These are phyloP conservation scores for Cyclargus thomasi DNA, from an alignment of 1,140 invertebrate genomes.

Conservation along the genomic window DNA sequence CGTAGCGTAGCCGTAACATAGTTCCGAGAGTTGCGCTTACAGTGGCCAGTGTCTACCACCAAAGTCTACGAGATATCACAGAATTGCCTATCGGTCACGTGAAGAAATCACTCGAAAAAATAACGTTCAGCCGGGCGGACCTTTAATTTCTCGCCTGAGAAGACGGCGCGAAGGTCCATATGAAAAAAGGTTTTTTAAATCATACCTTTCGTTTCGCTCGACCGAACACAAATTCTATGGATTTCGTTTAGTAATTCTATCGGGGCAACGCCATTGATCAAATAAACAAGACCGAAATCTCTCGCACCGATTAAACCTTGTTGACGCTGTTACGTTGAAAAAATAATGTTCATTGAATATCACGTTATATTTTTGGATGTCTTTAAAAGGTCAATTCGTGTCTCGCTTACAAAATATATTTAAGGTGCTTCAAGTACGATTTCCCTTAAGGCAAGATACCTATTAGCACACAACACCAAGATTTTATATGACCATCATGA, in stretches of 20 bases:
- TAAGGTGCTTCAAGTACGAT: background rate
- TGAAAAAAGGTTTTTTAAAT: slow-evolving; percentile 43
- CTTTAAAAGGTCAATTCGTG: background rate
- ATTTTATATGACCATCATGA: no score
- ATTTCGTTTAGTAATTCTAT: slow-evolving; percentile 28
- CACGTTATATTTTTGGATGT: background rate
- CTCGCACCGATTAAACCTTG: background rate
- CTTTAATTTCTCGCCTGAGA: slow-evolving; percentile 54
- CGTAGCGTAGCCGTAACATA: background rate
- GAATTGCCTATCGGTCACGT: slow-evolving; percentile 33
- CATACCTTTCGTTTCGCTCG: slow-evolving; percentile 43
- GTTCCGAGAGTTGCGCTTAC: background rate
- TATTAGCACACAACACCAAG: no score
- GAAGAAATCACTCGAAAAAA: slow-evolving; percentile 38
- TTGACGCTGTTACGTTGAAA: background rate
- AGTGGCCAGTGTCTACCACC: background rate
- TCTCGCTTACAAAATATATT: background rate
- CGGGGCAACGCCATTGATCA: slow-evolving; percentile 19
- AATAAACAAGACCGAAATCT: slow-evolving; percentile 2
- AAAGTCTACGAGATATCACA: slow-evolving; percentile 17
- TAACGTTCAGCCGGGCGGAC: slow-evolving; percentile 34
- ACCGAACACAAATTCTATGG: slow-evolving; percentile 34
- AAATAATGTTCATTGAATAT: background rate
- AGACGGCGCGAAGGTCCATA: slow-evolving; percentile 29
- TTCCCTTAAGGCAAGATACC: no score